Evolutionary conservation across 2,797 vertebrate genomes (phyloP).

Genomic region (Eutrigla gurnardus): DNA sequence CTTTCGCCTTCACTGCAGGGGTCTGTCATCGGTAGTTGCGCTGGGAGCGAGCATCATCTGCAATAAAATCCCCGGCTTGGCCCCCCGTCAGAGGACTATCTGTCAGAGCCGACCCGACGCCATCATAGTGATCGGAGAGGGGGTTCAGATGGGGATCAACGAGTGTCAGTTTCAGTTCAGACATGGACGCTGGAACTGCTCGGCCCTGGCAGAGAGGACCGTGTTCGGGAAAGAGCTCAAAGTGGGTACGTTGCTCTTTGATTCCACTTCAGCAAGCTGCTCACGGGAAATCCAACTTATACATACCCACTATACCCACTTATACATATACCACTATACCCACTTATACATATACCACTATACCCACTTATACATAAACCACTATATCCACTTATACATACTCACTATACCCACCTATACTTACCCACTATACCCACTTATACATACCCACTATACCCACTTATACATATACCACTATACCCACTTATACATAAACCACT

Average conservation of each 20-base stretch:
- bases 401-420: too few species aligned
- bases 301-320: too few species aligned
- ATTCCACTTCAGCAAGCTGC: conserved; percentile 17
- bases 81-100: conserved; percentile 96
- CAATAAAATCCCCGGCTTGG: conserved; percentile 97
- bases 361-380: too few species aligned
- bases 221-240: conserved; percentile 98
- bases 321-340: too few species aligned
- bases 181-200: conserved; percentile 97
- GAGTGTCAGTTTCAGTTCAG: conserved; percentile 98
- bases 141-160: conserved; percentile 96
- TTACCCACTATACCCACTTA: too few species aligned
- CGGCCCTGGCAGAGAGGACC: conserved; percentile 94
- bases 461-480: too few species aligned
- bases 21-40: conserved; percentile 95
- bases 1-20: conserved; percentile 77
- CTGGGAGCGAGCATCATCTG: conserved; percentile 98
- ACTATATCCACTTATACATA: too few species aligned
- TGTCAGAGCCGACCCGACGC: conserved; percentile 98
- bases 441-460: too few species aligned
- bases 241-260: conserved; percentile 92
- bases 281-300: too few species aligned
- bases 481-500: too few species aligned
- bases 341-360: too few species aligned
- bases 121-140: conserved; percentile 98